Evolutionary conservation across 64 coral and sea anemone genomes (phyloP), one percentile per base, ranked within the genome.

Genomic region (Montipora capricornis): DNA sequence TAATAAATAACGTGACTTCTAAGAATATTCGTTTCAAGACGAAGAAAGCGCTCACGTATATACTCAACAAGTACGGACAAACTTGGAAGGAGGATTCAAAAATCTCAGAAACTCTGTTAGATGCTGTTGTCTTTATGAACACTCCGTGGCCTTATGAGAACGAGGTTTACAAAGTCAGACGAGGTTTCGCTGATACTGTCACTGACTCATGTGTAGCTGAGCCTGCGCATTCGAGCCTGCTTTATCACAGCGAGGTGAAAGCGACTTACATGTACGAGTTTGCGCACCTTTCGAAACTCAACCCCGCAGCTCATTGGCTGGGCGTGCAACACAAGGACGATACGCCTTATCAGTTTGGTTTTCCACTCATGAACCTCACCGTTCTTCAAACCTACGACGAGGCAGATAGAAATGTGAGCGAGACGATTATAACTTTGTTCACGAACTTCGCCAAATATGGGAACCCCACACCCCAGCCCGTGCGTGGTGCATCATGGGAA

Each of bases 371-470:
- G 78, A 93, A 96, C 68, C 79, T 92, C 13, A 93, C 76, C 12
- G 47, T 83, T 19, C 80, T 82, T 2, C 94, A 92, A 62, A 68
- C 80, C 9, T 96, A 89, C 79, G 76, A 83, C 69, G 94, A 96
- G 47, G 82, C 44, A 47, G 94, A 96, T 52, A 74, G 84, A 20
- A 96, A 89, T 44, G 55, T 96, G 5, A 96, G 94, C 55, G 71
- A 89, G 15, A 83, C 60, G 15, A 68, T 93, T 12, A 93, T 96
- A 19, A 82, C 94, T 12, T 49, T 92, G 48, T 93, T 96, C 66
- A 93, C 94, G 55, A 96, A 96, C 49, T 96, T 96, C 62, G 94
- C 94, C 52, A 91, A 90, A 76, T 91, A 77, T 1, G 90, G 79
- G 19, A 92, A 96, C 74, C 94, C 94, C 14, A 96, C 90, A 13